Evolutionary conservation across 1,140 invertebrate genomes (phyloP).

Genomic region (Ditylenchus dipsaci): DNA sequence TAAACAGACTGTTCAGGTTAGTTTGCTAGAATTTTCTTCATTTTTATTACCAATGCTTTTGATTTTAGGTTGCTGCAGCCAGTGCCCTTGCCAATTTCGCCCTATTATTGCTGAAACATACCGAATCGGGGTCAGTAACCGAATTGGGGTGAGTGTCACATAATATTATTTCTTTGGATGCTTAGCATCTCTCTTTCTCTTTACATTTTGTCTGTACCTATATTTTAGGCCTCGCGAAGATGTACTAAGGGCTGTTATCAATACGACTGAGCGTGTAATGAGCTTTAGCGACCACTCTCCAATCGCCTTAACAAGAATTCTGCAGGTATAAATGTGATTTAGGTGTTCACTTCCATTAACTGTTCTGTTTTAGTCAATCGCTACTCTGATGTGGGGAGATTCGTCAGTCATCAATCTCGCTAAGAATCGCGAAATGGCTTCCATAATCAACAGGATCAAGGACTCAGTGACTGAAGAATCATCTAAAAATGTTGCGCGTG

Average conservation of each 20-base stretch:
- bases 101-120: slow-evolving; percentile 24
- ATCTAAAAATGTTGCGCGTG: slow-evolving; percentile 13
- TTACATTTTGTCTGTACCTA: no score
- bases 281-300: slow-evolving; percentile 27
- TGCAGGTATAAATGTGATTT: slow-evolving; percentile 19
- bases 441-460: slow-evolving; percentile 36
- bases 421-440: slow-evolving; percentile 34
- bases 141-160: slow-evolving; percentile 47
- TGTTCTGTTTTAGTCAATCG: slow-evolving; percentile 20
- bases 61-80: slow-evolving; percentile 36
- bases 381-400: slow-evolving; percentile 52
- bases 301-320: slow-evolving; percentile 36
- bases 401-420: slow-evolving; percentile 35
- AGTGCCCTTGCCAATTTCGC: slow-evolving; percentile 42
- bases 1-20: slow-evolving; percentile 34
- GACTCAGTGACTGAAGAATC: slow-evolving; percentile 23
- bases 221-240: slow-evolving; percentile 40
- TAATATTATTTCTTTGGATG: no score
- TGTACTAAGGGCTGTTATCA: slow-evolving; percentile 37
- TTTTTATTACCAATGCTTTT: slow-evolving; percentile 8
- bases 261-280: slow-evolving; percentile 9
- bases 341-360: no score
- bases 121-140: slow-evolving; percentile 28
- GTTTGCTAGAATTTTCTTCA: not conserved
- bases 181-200: no score